Conservation (phyloP, 2,113 vertebrate species). For the Carassius gibelio region DNA sequence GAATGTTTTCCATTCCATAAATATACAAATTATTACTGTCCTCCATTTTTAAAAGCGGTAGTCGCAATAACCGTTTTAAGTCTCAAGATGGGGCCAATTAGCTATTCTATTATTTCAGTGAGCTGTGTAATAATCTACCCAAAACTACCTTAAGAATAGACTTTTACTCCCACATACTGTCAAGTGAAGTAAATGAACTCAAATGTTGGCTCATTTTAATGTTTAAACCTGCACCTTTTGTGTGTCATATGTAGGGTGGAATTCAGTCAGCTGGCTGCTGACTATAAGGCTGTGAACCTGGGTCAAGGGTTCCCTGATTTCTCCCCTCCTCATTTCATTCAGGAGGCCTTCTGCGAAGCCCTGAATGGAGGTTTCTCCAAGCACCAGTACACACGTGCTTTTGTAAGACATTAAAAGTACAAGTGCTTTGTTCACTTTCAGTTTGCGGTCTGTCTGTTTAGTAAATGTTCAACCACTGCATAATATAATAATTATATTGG, state of each 20-base stretch:
- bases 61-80: background rate
- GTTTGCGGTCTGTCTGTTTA: background rate
- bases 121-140: background rate
- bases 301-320: slow-evolving; percentile 97
- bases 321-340: slow-evolving; percentile 81
- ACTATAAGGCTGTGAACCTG: slow-evolving; percentile 85
- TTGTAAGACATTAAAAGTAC: slow-evolving; percentile 77
- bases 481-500: background rate
- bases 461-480: background rate
- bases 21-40: background rate
- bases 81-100: background rate
- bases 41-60: background rate
- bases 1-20: background rate
- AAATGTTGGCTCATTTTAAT: background rate
- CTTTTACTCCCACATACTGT: background rate
- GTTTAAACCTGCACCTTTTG: background rate
- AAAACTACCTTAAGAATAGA: no score
- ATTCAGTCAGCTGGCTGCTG: slow-evolving; percentile 75
- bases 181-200: background rate
- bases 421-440: background rate
- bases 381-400: slow-evolving; percentile 91
- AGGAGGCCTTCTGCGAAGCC: slow-evolving; percentile 80
- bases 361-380: slow-evolving; percentile 72
- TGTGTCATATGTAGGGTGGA: slow-evolving; percentile 82
- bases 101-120: background rate